Conservation (phyloP, 2,797 vertebrate species). For the Cryptoblepharus egeriae region DNA sequence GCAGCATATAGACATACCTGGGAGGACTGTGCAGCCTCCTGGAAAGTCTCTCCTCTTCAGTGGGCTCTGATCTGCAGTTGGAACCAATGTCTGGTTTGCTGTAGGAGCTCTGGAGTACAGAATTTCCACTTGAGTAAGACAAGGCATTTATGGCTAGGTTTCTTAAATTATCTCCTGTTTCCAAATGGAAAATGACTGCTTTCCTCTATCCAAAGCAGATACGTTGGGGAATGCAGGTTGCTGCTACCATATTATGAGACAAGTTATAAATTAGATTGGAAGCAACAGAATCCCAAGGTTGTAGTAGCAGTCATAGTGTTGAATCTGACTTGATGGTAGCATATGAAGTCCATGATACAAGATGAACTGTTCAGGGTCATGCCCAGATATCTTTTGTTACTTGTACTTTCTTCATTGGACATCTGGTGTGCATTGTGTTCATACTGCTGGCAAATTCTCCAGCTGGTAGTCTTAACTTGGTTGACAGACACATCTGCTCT, state of each 20-base stretch:
- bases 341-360: constrained; percentile 49
- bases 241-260: neutral
- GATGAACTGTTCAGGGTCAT: constrained; percentile 48
- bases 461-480: constrained; percentile 71
- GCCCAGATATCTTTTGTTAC: constrained; percentile 59
- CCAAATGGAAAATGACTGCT: neutral
- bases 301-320: constrained; percentile 34
- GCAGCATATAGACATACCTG: no score
- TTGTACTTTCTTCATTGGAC: constrained; percentile 69
- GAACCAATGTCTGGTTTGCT: no score
- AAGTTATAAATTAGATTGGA: neutral
- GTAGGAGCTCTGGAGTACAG: no score
- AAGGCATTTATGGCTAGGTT: neutral
- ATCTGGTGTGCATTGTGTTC: constrained; percentile 79
- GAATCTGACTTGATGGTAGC: constrained; percentile 35
- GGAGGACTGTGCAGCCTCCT: no score
- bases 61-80: no score
- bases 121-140: no score
- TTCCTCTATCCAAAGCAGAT: neutral
- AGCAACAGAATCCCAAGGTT: neutral
- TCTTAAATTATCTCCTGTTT: neutral
- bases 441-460: constrained; percentile 75
- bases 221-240: neutral
- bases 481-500: constrained; percentile 78
- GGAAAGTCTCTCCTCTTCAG: no score